Evolutionary conservation across 2,797 vertebrate genomes (phyloP).

Genomic region (Protosalanx chinensis): DNA sequence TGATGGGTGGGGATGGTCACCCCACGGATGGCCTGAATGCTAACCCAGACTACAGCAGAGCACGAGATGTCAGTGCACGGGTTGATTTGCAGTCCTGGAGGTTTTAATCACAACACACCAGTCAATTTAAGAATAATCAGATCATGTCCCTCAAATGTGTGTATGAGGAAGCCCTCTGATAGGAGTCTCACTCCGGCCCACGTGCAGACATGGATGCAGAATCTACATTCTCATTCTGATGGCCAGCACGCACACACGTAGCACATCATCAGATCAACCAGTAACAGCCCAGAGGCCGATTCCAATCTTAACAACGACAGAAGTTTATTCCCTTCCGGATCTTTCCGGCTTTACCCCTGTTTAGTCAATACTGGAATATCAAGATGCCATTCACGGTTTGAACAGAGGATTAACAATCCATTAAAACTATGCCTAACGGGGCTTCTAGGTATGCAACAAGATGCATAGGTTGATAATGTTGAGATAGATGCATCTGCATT

Average conservation of each 20-base stretch:
- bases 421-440: neutral
- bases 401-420: neutral
- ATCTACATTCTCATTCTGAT: too few species aligned
- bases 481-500: too few species aligned
- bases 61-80: neutral
- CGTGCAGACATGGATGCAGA: neutral
- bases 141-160: neutral
- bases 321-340: neutral
- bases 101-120: neutral
- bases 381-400: neutral
- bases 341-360: neutral
- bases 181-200: neutral
- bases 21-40: neutral
- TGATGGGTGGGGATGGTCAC: neutral
- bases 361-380: neutral
- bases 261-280: conserved; percentile 23
- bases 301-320: neutral
- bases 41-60: neutral
- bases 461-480: too few species aligned
- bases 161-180: neutral
- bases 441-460: neutral
- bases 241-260: neutral
- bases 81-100: neutral
- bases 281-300: conserved; percentile 26
- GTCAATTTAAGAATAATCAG: neutral